These are phyloP conservation scores for Emesis furor DNA, from an alignment of 2,888 invertebrate genomes.

Conservation along the genomic window DNA sequence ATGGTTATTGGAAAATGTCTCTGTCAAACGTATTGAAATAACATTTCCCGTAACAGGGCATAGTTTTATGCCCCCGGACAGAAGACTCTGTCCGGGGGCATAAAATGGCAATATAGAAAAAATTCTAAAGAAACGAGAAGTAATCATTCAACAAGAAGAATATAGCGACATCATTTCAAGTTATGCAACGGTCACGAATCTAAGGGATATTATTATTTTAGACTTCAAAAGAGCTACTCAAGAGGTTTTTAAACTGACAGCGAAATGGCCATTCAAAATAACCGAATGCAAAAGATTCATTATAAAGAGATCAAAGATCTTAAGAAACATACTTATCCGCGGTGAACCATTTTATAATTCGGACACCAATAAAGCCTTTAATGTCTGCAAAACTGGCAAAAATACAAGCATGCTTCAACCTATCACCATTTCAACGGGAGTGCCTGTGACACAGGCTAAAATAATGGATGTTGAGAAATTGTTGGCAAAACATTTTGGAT, in stretches of 20 bases:
- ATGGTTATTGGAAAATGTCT: conserved; percentile 65
- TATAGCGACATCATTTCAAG: conserved; percentile 68
- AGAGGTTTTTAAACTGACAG: conserved; percentile 62
- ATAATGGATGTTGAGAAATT: conserved; percentile 66
- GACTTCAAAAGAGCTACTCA: conserved; percentile 35
- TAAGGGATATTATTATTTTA: not conserved
- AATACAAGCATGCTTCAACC: conserved; percentile 63
- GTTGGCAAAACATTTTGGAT: conserved; percentile 68
- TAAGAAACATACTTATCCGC: conserved; percentile 54
- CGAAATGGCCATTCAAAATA: conserved; percentile 66
- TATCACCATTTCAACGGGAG: conserved; percentile 46
- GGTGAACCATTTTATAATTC: conserved; percentile 61
- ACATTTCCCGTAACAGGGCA: conserved; percentile 68
- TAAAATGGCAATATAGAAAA: conserved; percentile 58
- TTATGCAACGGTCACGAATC: conserved; percentile 7
- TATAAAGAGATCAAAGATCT: conserved; percentile 63
- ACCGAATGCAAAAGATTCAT: conserved; percentile 67
- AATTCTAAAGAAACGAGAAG: conserved; percentile 65
- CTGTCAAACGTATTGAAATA: conserved; percentile 43
- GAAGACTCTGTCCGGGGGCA: too few relatives aligned
- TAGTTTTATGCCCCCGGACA: conserved; percentile 52
- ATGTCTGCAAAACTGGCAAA: conserved; percentile 66
- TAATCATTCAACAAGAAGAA: conserved; percentile 70
- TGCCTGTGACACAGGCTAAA: conserved; percentile 43
- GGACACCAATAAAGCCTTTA: conserved; percentile 50